Evolutionary conservation across 1,140 invertebrate genomes (phyloP), one percentile per base, ranked within the genome.

Genomic region (Drosophila repletoides): DNA sequence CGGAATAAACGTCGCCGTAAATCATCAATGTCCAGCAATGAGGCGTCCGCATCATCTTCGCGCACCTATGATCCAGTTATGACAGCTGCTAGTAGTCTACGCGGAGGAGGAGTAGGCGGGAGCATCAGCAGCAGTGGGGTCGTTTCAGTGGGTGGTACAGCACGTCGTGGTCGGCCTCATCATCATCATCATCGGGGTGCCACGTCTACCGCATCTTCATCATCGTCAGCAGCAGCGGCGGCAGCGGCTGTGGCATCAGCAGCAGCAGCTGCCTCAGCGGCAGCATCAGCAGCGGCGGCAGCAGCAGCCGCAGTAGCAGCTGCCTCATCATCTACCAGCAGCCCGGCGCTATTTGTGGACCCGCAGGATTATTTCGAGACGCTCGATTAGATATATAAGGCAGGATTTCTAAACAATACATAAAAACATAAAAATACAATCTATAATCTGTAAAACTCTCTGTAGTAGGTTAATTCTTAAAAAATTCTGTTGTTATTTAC

Each of bases 401-500:
- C n/a, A n/a, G n/a, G n/a, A n/a, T n/a, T n/a, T n/a, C n/a, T n/a
- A n/a, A n/a, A n/a, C n/a, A n/a, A n/a, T n/a, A n/a, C n/a, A 58
- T 77, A 49, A 40, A 40, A 19, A 15, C 17, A 73, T 63, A 64
- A 64, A n/a, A n/a, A n/a, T n/a, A 63, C 51, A 61, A 76, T 76
- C 63, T 66, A 59, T 45, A 84, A 66, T 66, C 55, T 36, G 60
- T 76, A 75, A 72, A n/a, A n/a, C n/a, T n/a, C n/a, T 43, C 40
- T 43, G 46, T 45, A 45, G 28, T 67, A 67, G 73, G 59, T 83
- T 79, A 83, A 77, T 83, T n/a, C n/a, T n/a, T n/a, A n/a, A n/a
- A n/a, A n/a, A n/a, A n/a, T n/a, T 77, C 83, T 84, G 79, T 84
- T 84, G 79, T 84, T 84, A 79, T 55, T 77, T 79, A 77, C 51